Conservation (phyloP, 2,797 vertebrate species). For the Onychomys leucogaster region DNA sequence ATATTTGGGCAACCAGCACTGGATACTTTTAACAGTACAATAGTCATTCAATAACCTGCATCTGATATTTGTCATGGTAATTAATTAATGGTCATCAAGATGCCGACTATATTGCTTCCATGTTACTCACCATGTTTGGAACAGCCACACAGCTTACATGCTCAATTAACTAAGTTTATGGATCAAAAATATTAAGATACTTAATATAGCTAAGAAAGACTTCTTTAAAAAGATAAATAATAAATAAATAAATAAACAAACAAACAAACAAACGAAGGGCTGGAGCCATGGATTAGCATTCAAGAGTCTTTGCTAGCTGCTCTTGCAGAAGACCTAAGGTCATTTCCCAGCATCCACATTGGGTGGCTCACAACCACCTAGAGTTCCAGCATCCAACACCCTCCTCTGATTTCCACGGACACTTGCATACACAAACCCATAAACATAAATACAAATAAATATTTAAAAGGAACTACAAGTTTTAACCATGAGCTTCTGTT, state of each 20-base stretch:
- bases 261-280: no score
- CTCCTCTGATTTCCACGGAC: background rate
- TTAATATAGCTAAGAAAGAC: background rate
- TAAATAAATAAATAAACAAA: no score
- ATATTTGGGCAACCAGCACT: background rate
- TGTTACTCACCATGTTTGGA: background rate
- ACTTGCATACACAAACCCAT: background rate
- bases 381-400: background rate
- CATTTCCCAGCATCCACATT: background rate
- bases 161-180: constrained; percentile 37
- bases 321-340: background rate
- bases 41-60: background rate
- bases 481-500: background rate
- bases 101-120: background rate
- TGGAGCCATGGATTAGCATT: background rate
- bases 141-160: background rate
- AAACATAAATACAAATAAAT: background rate
- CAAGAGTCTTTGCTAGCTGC: background rate
- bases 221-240: background rate
- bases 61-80: background rate
- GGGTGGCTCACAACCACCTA: background rate
- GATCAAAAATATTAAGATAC: constrained; percentile 25
- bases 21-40: background rate
- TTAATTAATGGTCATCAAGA: constrained; percentile 41
- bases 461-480: background rate